Conservation (phyloP, 92 coral and sea anemone species). For the Phenganax marumi region DNA sequence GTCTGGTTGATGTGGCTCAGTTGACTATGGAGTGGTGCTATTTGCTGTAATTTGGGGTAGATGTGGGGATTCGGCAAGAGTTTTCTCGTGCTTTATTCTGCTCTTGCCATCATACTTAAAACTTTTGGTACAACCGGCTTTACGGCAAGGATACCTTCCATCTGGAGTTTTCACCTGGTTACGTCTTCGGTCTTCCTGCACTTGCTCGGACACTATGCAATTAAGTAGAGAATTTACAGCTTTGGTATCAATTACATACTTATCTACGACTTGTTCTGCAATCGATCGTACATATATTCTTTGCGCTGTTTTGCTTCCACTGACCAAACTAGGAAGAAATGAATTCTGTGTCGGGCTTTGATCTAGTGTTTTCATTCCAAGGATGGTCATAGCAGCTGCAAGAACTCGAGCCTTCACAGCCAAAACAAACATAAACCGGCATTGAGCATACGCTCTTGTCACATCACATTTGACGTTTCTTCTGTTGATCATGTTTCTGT, state of each 20-base stretch:
- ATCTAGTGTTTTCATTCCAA: conserved; percentile 8
- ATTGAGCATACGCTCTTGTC: conserved; percentile 18
- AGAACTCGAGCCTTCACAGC: conserved; percentile 24
- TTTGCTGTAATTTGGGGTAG: no score
- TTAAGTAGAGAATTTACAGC: neutral
- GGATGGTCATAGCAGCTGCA: conserved; percentile 13
- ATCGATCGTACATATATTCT: conserved; percentile 7
- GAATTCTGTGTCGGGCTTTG: conserved; percentile 17
- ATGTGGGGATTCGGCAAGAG: neutral
- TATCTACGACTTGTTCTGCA: conserved; percentile 13
- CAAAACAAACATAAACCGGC: conserved; percentile 16
- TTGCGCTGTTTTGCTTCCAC: neutral
- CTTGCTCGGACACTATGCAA: neutral
- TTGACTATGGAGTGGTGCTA: no score
- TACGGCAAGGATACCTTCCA: conserved; percentile 31
- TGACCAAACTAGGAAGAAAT: conserved; percentile 2
- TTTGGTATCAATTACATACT: conserved; percentile 12
- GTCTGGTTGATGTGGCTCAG: neutral
- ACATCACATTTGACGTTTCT: conserved; percentile 6
- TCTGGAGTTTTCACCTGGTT: conserved; percentile 15
- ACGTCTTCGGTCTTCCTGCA: neutral
- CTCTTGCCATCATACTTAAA: conserved; percentile 25
- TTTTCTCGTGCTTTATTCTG: neutral
- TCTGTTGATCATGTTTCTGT: conserved; percentile 6
- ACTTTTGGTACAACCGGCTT: conserved; percentile 14